phyloP scores from a whole-genome alignment of 2,113 vertebrate species.

The Regulus satrapa region DNA sequence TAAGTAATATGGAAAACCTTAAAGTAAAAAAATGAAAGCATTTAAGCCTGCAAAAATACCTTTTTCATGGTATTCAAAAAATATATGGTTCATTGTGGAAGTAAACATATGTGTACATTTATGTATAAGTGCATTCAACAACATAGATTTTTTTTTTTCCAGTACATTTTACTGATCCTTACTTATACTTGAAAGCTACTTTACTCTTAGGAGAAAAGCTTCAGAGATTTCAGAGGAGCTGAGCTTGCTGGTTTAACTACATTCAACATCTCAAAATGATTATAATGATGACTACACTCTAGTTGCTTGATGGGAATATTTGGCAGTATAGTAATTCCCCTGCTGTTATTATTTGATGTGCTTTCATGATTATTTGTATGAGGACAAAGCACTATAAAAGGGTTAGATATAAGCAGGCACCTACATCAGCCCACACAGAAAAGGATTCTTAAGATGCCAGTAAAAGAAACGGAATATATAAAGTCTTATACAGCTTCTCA shows the following conservation, averaged over 20 bases:
- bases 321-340: conserved; percentile 35
- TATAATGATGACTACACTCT: conserved; percentile 26
- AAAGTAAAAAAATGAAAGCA: neutral
- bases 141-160: neutral
- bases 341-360: conserved; percentile 52
- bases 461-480: neutral
- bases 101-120: neutral
- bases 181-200: neutral
- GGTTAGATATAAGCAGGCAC: conserved; percentile 4
- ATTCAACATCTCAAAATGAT: conserved; percentile 10
- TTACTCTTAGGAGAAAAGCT: neutral
- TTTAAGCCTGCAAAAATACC: neutral
- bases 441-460: neutral
- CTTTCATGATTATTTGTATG: conserved; percentile 51
- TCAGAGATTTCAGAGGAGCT: conserved; percentile 16
- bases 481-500: neutral
- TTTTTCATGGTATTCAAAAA: too few species aligned
- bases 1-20: neutral
- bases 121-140: neutral
- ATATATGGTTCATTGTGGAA: too few species aligned
- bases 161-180: neutral
- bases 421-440: neutral
- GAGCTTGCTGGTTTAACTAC: conserved; percentile 29
- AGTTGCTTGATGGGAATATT: conserved; percentile 28
- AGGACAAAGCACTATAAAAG: conserved; percentile 31